A percentile compares a stretch with the other conserved stretches of the same genome.
phyloP scores from a whole-genome alignment of 2,797 vertebrate species.

The Dallia pectoralis region DNA sequence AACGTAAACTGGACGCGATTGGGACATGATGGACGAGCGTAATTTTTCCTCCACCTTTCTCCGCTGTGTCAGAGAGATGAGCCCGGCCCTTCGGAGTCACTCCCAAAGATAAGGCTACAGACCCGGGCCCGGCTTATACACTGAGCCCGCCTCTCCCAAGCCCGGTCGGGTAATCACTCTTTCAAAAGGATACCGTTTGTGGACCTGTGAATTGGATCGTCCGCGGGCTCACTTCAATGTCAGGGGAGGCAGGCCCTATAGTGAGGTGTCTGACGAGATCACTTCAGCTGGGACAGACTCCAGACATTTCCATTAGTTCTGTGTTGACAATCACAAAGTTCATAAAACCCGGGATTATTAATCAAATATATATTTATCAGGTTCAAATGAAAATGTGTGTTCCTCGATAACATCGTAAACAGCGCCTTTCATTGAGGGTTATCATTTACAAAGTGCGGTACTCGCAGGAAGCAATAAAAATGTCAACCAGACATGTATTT shows the following conservation, averaged over 20 bases:
- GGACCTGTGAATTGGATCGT: neutral
- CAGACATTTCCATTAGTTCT: neutral
- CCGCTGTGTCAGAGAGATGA: slow-evolving; percentile 41
- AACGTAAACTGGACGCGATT: slow-evolving; percentile 48
- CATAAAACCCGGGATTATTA: neutral
- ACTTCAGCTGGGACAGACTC: neutral
- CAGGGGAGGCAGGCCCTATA: neutral
- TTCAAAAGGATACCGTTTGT: neutral
- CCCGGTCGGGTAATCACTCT: neutral
- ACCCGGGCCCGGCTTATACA: neutral
- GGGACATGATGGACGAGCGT: slow-evolving; percentile 48
- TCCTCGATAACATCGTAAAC: neutral
- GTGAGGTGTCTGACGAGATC: neutral
- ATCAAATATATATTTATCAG: too few species aligned
- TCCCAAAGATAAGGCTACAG: slow-evolving; percentile 32
- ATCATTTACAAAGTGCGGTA: too few species aligned
- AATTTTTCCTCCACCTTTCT: slow-evolving; percentile 44
- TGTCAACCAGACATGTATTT: neutral
- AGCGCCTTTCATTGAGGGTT: neutral
- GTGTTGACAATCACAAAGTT: neutral
- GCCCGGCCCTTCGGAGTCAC: slow-evolving; percentile 23
- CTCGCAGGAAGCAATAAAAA: neutral
- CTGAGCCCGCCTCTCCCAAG: neutral
- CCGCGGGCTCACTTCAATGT: neutral
- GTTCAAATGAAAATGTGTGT: too few species aligned